phyloP scores from a whole-genome alignment of 2,113 vertebrate species.

The Notiomystis cincta region DNA sequence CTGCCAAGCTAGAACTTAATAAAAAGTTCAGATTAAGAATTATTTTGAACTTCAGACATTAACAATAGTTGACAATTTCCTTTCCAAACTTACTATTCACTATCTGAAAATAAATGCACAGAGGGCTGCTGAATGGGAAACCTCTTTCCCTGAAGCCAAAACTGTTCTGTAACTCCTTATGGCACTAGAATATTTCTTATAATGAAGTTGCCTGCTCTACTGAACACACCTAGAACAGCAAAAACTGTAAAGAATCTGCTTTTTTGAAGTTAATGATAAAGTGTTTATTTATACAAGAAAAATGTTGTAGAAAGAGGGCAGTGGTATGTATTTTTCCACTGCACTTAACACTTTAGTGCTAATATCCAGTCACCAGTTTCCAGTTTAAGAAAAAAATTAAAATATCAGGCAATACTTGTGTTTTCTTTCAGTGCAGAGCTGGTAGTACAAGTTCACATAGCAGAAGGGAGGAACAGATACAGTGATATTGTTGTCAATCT shows the following conservation, averaged over 20 bases:
- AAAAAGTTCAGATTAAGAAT: neutral
- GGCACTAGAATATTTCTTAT: neutral
- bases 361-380: neutral
- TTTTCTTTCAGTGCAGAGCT: neutral
- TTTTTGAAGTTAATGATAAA: neutral
- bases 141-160: neutral
- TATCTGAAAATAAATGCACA: neutral
- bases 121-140: neutral
- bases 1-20: neutral
- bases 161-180: neutral
- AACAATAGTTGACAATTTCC: neutral
- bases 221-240: neutral
- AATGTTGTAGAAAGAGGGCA: neutral
- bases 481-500: neutral
- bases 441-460: neutral
- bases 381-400: neutral
- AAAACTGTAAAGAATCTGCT: neutral
- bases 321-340: neutral
- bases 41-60: neutral
- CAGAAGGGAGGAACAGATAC: neutral
- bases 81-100: neutral
- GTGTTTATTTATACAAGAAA: neutral
- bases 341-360: neutral
- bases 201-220: neutral
- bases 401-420: neutral